Evolutionary conservation across 1,140 invertebrate genomes (phyloP).

Genomic region (Holotrichia oblita): DNA sequence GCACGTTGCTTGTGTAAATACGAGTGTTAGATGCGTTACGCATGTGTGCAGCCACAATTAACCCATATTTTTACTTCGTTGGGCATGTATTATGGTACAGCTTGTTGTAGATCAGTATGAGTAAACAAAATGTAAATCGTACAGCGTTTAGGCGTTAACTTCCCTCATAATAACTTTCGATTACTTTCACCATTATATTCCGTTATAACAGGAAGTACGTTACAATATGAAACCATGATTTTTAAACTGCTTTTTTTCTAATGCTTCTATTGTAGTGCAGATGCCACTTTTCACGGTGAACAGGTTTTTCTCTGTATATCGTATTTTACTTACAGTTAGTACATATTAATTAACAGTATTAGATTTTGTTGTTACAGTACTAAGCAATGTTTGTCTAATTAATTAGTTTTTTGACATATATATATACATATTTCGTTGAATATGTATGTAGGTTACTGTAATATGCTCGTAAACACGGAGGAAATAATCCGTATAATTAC

Average conservation of each 20-base stretch:
- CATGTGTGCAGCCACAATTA: constrained; percentile 19
- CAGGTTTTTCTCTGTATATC: background rate
- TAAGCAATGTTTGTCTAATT: background rate
- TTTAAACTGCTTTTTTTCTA: background rate
- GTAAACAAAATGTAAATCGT: constrained; percentile 30
- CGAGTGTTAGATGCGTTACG: background rate
- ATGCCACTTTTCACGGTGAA: background rate
- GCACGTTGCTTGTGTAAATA: constrained; percentile 17
- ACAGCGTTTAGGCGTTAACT: constrained; percentile 30
- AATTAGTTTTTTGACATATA: too few species aligned
- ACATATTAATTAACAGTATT: background rate
- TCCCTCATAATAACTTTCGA: constrained; percentile 29
- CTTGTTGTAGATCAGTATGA: constrained; percentile 33
- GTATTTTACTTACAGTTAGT: background rate
- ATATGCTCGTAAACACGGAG: too few species aligned
- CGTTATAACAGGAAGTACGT: constrained; percentile 17
- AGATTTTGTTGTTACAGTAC: background rate
- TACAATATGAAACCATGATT: background rate
- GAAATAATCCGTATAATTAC: too few species aligned
- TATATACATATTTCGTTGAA: too few species aligned
- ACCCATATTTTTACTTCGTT: constrained; percentile 31
- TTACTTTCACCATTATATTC: constrained; percentile 24
- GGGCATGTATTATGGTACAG: background rate
- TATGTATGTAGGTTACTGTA: too few species aligned
- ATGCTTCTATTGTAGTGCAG: background rate